Evolutionary conservation across 92 coral and sea anemone species (phyloP).

Genomic region (Zoanthus sansibaricus): DNA sequence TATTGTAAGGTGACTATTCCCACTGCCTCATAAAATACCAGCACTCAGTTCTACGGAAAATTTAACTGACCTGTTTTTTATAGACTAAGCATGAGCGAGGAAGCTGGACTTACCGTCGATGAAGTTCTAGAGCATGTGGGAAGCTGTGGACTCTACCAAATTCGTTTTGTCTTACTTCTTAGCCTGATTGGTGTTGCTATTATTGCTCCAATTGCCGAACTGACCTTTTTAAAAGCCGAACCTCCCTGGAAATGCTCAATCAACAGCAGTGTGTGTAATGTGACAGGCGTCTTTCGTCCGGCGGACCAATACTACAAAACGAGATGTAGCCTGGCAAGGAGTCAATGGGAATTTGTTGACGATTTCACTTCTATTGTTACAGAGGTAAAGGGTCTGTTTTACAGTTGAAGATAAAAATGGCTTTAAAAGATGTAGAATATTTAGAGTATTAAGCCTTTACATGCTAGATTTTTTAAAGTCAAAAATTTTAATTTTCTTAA

Average conservation of each 20-base stretch:
- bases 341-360: conserved; percentile 79
- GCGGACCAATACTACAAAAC: conserved; percentile 57
- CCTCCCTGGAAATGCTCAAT: conserved; percentile 8
- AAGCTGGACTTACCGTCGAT: neutral
- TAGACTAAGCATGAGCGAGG: neutral
- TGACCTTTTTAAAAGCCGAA: neutral
- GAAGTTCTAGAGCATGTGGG: conserved; percentile 12
- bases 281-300: conserved; percentile 58
- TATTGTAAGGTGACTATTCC: too few relatives aligned
- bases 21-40: too few relatives aligned
- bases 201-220: neutral
- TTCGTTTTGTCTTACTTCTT: neutral
- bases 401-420: too few relatives aligned
- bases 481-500: too few relatives aligned
- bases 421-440: too few relatives aligned
- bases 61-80: too few relatives aligned
- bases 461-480: too few relatives aligned
- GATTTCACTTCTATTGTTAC: conserved; percentile 85
- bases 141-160: conserved; percentile 15
- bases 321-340: conserved; percentile 66
- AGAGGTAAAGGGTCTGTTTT: conserved; percentile 60
- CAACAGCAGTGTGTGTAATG: conserved; percentile 19
- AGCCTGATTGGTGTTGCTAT: neutral
- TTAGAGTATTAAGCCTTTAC: too few relatives aligned
- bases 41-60: too few relatives aligned